These are phyloP conservation scores for Leptura quadrifasciata DNA, from an alignment of 2,888 invertebrate species.

Conservation along the genomic window DNA sequence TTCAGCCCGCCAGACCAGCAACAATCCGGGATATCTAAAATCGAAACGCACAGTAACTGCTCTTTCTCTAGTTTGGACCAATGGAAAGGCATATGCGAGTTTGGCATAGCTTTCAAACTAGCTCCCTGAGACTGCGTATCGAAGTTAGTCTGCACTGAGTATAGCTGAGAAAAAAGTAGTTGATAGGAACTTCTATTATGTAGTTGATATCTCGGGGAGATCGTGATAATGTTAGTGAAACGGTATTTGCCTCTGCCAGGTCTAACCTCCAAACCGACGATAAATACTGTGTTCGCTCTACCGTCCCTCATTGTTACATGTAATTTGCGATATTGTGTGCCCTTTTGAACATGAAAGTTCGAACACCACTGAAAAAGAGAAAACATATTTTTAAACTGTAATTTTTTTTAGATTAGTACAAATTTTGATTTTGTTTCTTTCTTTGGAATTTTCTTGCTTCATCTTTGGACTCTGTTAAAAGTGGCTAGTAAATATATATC, in stretches of 20 bases:
- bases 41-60: constrained; percentile 89
- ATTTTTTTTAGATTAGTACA: no score
- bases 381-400: no score
- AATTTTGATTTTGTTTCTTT: no score
- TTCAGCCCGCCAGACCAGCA: constrained; percentile 95
- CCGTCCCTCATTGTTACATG: constrained; percentile 78
- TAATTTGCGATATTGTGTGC: constrained; percentile 74
- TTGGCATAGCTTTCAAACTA: constrained; percentile 85
- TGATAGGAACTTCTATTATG: constrained; percentile 89
- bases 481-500: no score
- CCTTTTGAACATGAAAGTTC: constrained; percentile 84
- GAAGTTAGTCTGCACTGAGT: constrained; percentile 82
- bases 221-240: constrained; percentile 92
- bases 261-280: constrained; percentile 92
- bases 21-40: constrained; percentile 82
- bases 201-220: constrained; percentile 94
- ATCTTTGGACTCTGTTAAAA: no score
- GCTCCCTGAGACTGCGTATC: constrained; percentile 78
- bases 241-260: constrained; percentile 92
- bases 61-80: constrained; percentile 96
- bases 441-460: no score
- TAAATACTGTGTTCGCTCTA: constrained; percentile 84
- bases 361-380: constrained; percentile 85
- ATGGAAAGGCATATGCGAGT: constrained; percentile 95
- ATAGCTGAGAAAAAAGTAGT: constrained; percentile 92